Base-by-base conservation (phyloP, 1,140 invertebrate species). In the Diprion similis region DNA sequence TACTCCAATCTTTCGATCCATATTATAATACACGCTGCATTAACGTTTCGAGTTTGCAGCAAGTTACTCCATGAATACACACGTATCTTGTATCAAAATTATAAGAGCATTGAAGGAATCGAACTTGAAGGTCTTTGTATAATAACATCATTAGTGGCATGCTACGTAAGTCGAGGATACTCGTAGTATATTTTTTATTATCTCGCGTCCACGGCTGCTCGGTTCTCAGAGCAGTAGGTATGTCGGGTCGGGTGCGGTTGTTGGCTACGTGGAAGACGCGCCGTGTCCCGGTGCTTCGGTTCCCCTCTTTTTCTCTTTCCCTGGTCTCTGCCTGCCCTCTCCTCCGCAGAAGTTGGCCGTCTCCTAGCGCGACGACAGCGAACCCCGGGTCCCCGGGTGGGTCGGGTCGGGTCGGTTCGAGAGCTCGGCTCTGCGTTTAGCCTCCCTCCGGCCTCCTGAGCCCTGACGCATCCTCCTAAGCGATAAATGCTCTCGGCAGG, bases 391-490 rank as follows among this genome's bases (percentile, higher is more conserved):
- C 78, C 75, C 74, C 71, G 70, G 78, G 73, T 73, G 75, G 73
- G 78, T 74, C 77, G 77, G 78, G 77, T 78, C 76, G 48, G 45
- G 73, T 69, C 73, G 68, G 24, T 17, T 10, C 18, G 51, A 64
- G 51, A 59, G 46, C 48, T 71, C 74, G 70, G 74, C 77, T 71
- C 70, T 76, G 19, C 18, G 76, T 68, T 76, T 48, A 46, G 47
- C 69, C 45, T 74, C 75, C 67, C 68, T 78, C 78, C 72, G 73
- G 75, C 75, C 75, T 75, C 77, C 71, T 68, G 76, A 77, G 77
- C 77, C 78, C 78, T 76, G 73, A 76, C 73, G 76, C 74, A 71
- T 75, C 76, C 74, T 76, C 65, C 11, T 59, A 13, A 17, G 51
- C 51, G n/a, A 59, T 37, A 37, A 37, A 37, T 37, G 24, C 24